Conservation (phyloP, 35 echinoderm and acorn worm genomes). For the Ophioderma brevispina region DNA sequence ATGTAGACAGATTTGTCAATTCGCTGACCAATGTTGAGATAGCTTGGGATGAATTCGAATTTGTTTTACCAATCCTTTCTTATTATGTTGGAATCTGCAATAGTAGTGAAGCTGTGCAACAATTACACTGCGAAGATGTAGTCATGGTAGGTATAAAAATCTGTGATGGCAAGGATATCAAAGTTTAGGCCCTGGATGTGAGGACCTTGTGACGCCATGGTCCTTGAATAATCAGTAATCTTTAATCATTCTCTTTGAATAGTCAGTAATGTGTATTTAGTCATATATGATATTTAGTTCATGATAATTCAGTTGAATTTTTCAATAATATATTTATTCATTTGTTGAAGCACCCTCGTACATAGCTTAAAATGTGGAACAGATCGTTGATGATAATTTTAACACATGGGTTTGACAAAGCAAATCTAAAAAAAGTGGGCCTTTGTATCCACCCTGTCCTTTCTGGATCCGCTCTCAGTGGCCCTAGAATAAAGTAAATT, state of each 20-base stretch:
- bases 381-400: too few relatives aligned
- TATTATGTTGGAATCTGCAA: constrained; percentile 34
- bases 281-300: background rate
- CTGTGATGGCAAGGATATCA: background rate
- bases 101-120: background rate
- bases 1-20: constrained; percentile 3
- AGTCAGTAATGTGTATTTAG: background rate
- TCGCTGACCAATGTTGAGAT: constrained; percentile 11
- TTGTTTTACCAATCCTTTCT: background rate
- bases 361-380: too few relatives aligned
- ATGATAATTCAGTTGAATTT: background rate
- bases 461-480: too few relatives aligned
- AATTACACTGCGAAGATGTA: background rate
- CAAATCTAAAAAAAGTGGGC: too few relatives aligned
- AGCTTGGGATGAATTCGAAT: constrained; percentile 25
- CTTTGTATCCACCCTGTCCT: too few relatives aligned
- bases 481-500: too few relatives aligned
- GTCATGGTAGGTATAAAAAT: background rate
- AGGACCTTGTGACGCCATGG: background rate
- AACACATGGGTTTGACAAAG: too few relatives aligned
- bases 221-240: background rate
- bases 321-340: background rate
- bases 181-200: background rate
- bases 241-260: too few relatives aligned
- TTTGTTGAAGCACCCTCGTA: background rate